Evolutionary conservation across 1,140 invertebrate species (phyloP), one percentile per base, ranked within the genome.

Genomic region (Solen grandis): DNA sequence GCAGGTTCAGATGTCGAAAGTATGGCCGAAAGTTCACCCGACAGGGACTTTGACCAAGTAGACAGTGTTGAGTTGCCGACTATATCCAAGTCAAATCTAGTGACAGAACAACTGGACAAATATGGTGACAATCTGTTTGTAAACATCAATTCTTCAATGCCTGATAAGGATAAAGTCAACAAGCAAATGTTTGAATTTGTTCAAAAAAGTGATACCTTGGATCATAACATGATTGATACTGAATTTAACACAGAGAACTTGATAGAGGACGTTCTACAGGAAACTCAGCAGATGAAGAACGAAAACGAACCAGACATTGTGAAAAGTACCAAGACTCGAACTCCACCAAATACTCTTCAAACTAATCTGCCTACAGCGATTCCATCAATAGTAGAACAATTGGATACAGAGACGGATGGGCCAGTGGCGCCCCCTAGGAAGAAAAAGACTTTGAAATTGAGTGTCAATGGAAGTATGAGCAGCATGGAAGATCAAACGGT

Each of bases 251-350:
- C 83, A 1, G 81, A 86, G 36, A 59, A 69, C 27, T 70, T 89
- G 50, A 86, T 87, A 13, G 87, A 89, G 63, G 79, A 84, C 60
- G 79, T 88, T 54, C 78, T 88, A 41, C 77, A 87, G 35, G 87
- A 88, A 27, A 87, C 76, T 46, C 81, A 86, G 70, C 78, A 86
- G 66, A 74, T 83, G 19, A 80, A 31, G 55, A 69, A 62, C 35
- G 76, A 59, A 35, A 62, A 57, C 54, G 97, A 98, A 91, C 97
- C 97, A 31, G 97, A 99, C 93, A 96, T 99, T 84, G 97, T 99
- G 78, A 96, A 96, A 62, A 98, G 97, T 92, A 97, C 97, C 72
- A 98, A 98, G 93, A 94, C 94, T 19, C 70, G 80, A 69, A 88
- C 88, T 31, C 86, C 86, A 29, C 88, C 87, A 33, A 81, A 77